These are phyloP conservation scores for Enteromius radiatus DNA, from an alignment of 2,797 vertebrate genomes.

Conservation along the genomic window DNA sequence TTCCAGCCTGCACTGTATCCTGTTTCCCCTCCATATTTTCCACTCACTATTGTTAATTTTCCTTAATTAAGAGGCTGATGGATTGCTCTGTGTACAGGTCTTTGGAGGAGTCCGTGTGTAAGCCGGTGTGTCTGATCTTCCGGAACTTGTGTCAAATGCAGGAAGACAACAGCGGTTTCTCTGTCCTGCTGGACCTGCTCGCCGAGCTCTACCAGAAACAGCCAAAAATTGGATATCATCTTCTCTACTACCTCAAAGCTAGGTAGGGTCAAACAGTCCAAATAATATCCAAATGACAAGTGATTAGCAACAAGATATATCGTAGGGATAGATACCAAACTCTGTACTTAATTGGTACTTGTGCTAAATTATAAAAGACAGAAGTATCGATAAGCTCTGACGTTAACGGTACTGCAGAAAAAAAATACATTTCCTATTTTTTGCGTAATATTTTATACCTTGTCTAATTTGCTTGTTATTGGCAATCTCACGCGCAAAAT, in stretches of 20 bases:
- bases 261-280: conserved; percentile 45
- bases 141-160: conserved; percentile 98
- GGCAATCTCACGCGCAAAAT: too few relatives aligned
- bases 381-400: too few relatives aligned
- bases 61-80: neutral
- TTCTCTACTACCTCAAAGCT: conserved; percentile 90
- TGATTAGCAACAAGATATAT: neutral
- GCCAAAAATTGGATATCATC: conserved; percentile 96
- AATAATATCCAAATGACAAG: neutral
- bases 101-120: conserved; percentile 94
- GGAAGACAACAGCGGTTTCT: conserved; percentile 95
- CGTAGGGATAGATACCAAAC: too few relatives aligned
- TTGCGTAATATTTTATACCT: too few relatives aligned
- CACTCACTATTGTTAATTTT: neutral
- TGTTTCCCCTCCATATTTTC: neutral
- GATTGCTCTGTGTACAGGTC: conserved; percentile 75
- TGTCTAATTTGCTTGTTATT: too few relatives aligned
- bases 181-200: conserved; percentile 90
- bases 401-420: too few relatives aligned
- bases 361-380: too few relatives aligned
- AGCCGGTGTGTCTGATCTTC: conserved; percentile 93
- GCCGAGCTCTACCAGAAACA: conserved; percentile 97
- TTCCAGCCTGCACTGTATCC: neutral
- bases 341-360: too few relatives aligned
- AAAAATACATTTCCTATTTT: too few relatives aligned